Evolutionary conservation across 2,888 invertebrate species (phyloP).

Genomic region (Ecliptopera silaceata): DNA sequence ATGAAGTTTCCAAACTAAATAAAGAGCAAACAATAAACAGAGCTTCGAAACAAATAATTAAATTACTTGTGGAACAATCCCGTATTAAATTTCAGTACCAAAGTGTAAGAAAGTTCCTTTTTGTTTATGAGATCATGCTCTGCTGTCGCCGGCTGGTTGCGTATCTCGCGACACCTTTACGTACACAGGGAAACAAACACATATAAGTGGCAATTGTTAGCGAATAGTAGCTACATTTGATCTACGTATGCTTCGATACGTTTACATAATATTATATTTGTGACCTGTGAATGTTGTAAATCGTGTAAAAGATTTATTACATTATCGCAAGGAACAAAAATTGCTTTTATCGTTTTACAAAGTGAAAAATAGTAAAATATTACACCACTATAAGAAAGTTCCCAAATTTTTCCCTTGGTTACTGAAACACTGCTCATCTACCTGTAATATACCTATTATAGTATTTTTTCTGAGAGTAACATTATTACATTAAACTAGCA

Average conservation of each 20-base stretch:
- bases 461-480: slow-evolving; percentile 3
- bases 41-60: slow-evolving; percentile 22
- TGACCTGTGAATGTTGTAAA: no score
- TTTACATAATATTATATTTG: no score
- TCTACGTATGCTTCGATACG: no score
- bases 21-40: slow-evolving; percentile 13
- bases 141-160: not conserved
- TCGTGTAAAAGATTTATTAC: no score
- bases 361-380: slow-evolving; percentile 1
- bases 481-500: not conserved
- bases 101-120: slow-evolving; percentile 4
- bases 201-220: no score
- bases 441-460: not conserved
- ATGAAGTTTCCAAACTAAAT: slow-evolving; percentile 11
- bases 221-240: no score
- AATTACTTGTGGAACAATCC: slow-evolving; percentile 26
- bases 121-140: slow-evolving; percentile 11
- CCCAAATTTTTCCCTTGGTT: slow-evolving; percentile 6
- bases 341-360: not conserved
- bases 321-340: no score
- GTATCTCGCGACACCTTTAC: not conserved
- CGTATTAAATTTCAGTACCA: slow-evolving; percentile 2
- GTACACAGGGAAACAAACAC: no score
- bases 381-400: slow-evolving; percentile 8
- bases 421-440: slow-evolving; percentile 2